Conservation (phyloP, 2,888 invertebrate genomes). For the Chrysolina americana region DNA sequence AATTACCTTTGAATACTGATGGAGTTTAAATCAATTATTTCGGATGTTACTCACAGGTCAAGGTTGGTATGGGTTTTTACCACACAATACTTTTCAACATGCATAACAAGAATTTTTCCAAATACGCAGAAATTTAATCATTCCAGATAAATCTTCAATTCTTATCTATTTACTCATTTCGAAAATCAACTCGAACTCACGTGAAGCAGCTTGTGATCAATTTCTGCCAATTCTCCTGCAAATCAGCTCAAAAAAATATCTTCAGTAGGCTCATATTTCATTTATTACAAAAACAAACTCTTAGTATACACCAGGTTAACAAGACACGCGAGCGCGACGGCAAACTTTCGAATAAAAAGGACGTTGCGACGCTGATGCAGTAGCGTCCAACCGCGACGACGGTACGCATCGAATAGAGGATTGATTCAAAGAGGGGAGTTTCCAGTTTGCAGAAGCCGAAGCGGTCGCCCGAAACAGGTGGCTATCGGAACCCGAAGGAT, state of each 20-base stretch:
- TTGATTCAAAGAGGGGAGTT: neutral
- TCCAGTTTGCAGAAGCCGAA: neutral
- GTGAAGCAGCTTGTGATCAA: neutral
- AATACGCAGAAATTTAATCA: too few relatives aligned
- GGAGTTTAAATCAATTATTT: too few relatives aligned
- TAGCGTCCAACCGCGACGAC: conserved; percentile 9
- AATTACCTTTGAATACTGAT: too few relatives aligned
- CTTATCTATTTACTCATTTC: too few relatives aligned
- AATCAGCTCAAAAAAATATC: neutral
- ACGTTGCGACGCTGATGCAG: conserved; percentile 7
- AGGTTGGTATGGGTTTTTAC: too few relatives aligned
- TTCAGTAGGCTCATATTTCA: neutral
- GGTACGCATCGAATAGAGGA: neutral
- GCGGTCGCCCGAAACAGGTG: conserved; percentile 3
- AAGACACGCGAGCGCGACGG: conserved; percentile 3
- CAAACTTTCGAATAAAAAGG: neutral
- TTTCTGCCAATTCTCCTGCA: neutral
- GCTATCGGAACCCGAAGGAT: conserved; percentile 4
- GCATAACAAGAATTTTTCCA: too few relatives aligned
- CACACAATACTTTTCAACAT: too few relatives aligned
- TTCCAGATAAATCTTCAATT: too few relatives aligned
- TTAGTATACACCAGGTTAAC: neutral
- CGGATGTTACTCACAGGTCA: too few relatives aligned
- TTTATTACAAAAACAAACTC: neutral
- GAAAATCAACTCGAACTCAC: neutral